Evolutionary conservation across 2,797 vertebrate species (phyloP).

Genomic region (Sebastes steindachneri): DNA sequence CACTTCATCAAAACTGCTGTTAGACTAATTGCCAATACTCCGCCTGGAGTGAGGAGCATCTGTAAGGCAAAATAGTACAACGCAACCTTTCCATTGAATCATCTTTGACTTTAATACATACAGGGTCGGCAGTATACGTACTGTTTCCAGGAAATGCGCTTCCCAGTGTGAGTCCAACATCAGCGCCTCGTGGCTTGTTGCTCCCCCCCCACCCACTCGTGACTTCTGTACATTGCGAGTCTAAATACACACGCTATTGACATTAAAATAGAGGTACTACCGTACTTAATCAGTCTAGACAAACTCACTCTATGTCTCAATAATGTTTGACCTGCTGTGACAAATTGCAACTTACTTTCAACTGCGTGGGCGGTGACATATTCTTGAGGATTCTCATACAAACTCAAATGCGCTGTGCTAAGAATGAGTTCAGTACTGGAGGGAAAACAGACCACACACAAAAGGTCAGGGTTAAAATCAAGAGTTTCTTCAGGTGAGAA

Average conservation of each 20-base stretch:
- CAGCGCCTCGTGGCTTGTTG: slow-evolving; percentile 1
- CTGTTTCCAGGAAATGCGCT: neutral
- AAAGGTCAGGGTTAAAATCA: neutral
- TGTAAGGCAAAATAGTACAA: neutral
- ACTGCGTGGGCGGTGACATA: neutral
- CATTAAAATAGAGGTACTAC: neutral
- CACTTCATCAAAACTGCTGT: slow-evolving; percentile 8
- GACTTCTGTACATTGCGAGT: neutral
- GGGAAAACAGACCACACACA: neutral
- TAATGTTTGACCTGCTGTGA: slow-evolving; percentile 11
- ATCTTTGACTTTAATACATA: neutral
- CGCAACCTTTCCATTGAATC: neutral
- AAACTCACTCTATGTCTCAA: neutral
- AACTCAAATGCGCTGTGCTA: neutral
- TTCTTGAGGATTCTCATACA: neutral
- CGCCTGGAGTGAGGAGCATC: neutral
- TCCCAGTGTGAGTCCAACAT: slow-evolving; percentile 2
- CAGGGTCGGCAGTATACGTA: neutral
- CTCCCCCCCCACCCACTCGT: slow-evolving; percentile 14
- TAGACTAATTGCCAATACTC: slow-evolving; percentile 12
- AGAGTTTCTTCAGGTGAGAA: neutral
- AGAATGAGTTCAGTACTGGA: neutral
- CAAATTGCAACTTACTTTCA: slow-evolving; percentile 1
- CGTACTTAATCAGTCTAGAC: neutral
- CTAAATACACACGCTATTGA: neutral